Base-by-base conservation (phyloP, 2,113 vertebrate genomes). In the Mesocricetus auratus region DNA sequence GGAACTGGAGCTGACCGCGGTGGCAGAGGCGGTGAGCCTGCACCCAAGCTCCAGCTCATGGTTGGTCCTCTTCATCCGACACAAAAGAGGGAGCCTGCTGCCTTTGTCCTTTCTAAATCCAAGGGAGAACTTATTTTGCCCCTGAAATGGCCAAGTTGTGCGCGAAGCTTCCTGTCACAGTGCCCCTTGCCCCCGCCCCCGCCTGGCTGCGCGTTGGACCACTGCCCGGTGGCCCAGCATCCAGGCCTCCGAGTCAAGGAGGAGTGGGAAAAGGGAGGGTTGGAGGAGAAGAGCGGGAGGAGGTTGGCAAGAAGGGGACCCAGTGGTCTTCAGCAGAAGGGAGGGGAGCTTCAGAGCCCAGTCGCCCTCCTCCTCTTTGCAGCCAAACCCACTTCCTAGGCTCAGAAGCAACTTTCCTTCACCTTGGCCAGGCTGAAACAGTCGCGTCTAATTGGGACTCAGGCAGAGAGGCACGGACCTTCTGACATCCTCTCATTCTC, bases 81-180 rank as follows among this genome's bases (percentile, higher is more conserved):
- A 96, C 97, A 97, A 97, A 97, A 96, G 96, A 96, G 96, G 94
- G 79, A 94, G 97, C 96, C 94, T 96, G 97, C 98, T 91, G 97
- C 94, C 95, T 96, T 96, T 91, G 98, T 98, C 96, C 96, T 97
- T 94, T 89, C 94, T 93, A 47, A 75, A 94, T 97, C 95, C 98
- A 22, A 87, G 94, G 58, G 91, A 97, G 95, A 97, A 97, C 93
- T 97, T 96, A 90, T 95, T 90, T 90, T 86, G 94, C 89, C 97
- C 93, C 82, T 79, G 96, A 96, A 94, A 95, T 88, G 97, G 94
- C 98, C 95, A 98, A 98, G 95, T 98, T 98, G 97, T 95, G 97
- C 71, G 97, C 96, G 68, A 95, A 29, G 94, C 97, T 97, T 98
- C 98, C 98, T 97, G 97, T 98, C 98, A 94, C 94, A 16, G 87